phyloP scores from a whole-genome alignment of 2,113 vertebrate genomes.

The Datnioides undecimradiatus region DNA sequence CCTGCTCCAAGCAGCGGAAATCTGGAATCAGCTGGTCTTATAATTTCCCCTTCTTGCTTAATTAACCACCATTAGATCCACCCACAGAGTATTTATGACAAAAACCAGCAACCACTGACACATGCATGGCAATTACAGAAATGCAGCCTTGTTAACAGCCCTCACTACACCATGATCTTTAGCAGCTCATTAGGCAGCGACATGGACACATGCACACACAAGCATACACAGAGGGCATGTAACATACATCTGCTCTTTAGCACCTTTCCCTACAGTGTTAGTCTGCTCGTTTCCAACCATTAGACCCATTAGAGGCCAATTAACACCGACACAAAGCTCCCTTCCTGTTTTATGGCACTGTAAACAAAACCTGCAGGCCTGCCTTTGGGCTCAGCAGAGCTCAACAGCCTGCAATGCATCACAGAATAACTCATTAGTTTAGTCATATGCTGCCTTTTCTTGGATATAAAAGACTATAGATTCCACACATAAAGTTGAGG shows the following conservation, averaged over 20 bases:
- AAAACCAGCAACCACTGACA: conserved; percentile 34
- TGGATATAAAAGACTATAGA: conserved; percentile 1
- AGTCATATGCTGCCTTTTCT: conserved; percentile 7
- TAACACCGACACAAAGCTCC: conserved; percentile 77
- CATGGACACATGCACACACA: conserved; percentile 37
- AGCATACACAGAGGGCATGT: conserved; percentile 20
- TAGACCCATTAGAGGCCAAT: conserved; percentile 81
- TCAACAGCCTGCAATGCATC: conserved; percentile 26
- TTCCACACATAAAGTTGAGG: background rate
- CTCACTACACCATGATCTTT: conserved; percentile 41
- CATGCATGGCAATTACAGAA: conserved; percentile 34
- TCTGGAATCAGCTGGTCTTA: conserved; percentile 40
- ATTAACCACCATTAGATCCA: conserved; percentile 43
- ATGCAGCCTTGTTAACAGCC: conserved; percentile 46
- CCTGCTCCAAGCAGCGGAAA: conserved; percentile 21
- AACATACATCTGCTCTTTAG: conserved; percentile 64
- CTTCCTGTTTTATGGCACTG: conserved; percentile 76
- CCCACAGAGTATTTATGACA: conserved; percentile 15
- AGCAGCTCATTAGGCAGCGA: conserved; percentile 62
- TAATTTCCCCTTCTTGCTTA: conserved; percentile 25
- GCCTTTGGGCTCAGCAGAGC: conserved; percentile 41
- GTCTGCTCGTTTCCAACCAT: conserved; percentile 70
- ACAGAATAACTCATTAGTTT: conserved; percentile 44
- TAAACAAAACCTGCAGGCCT: conserved; percentile 75
- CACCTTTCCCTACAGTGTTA: conserved; percentile 60